Evolutionary conservation across 2,113 vertebrate species (phyloP).

Genomic region (Rattus norvegicus): DNA sequence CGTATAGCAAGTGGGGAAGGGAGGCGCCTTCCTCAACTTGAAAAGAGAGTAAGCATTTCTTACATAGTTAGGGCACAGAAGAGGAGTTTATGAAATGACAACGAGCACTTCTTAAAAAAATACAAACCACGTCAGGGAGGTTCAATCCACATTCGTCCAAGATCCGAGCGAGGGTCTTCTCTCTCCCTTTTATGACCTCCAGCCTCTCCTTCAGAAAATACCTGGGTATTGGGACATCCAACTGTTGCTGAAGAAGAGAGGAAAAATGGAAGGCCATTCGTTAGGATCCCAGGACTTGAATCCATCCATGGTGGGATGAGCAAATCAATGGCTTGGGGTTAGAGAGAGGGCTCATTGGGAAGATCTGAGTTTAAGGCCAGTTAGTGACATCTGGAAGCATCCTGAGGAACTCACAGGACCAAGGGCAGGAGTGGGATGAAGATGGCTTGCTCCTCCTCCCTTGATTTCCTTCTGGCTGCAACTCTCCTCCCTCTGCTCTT

Average conservation of each 20-base stretch:
- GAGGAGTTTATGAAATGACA: rapidly evolving
- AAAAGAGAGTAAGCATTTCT: not conserved
- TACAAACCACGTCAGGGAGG: slow-evolving; percentile 74
- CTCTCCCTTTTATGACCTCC: slow-evolving; percentile 86
- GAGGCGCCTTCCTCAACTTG: rapidly evolving
- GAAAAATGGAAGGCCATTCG: not conserved
- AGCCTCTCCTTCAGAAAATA: slow-evolving; percentile 91
- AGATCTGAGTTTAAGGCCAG: too few species aligned
- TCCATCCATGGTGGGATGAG: rapidly evolving
- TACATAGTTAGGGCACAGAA: rapidly evolving
- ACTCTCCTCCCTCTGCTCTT: not conserved
- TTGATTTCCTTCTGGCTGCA: not conserved
- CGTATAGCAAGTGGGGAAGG: rapidly evolving
- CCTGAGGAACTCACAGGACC: not conserved
- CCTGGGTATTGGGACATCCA: slow-evolving; percentile 91
- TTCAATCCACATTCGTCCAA: slow-evolving; percentile 79
- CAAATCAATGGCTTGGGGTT: not conserved
- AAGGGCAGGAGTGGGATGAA: not conserved
- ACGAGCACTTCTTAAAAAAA: rapidly evolving
- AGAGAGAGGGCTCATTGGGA: not conserved
- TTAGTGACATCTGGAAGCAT: not conserved
- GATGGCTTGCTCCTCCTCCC: too few species aligned
- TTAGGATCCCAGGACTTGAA: not conserved
- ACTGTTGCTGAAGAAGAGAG: slow-evolving; percentile 85
- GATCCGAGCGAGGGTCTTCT: slow-evolving; percentile 87